A percentile compares a stretch with the other conserved stretches of the same genome.
Conservation (phyloP, 2,797 vertebrate species). For the Ctenopoma kingsleyae region DNA sequence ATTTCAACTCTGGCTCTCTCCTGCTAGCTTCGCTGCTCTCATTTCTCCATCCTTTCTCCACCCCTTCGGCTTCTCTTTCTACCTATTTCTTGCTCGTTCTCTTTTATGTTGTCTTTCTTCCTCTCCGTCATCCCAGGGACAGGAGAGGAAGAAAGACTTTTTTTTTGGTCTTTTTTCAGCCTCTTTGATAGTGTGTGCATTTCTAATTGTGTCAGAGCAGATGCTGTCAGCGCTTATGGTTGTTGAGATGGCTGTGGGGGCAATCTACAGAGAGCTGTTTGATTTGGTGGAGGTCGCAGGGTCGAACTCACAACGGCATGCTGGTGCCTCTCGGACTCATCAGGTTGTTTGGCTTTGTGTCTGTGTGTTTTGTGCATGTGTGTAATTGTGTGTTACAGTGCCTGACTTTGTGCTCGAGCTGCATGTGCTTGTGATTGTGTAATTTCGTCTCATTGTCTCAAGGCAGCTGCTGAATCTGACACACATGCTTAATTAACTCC, state of each 20-base stretch:
- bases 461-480: conserved; percentile 63
- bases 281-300: conserved; percentile 59
- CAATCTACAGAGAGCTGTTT: conserved; percentile 42
- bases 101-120: conserved; percentile 47
- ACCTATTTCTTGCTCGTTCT: conserved; percentile 44
- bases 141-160: conserved; percentile 2
- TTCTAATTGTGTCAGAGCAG: conserved; percentile 60
- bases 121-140: neutral
- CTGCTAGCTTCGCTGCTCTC: conserved; percentile 36
- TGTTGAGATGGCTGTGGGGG: conserved; percentile 42
- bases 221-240: conserved; percentile 47
- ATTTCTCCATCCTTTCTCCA: conserved; percentile 39
- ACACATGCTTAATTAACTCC: conserved; percentile 64
- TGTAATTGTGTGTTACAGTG: neutral
- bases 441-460: conserved; percentile 35
- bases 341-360: conserved; percentile 36
- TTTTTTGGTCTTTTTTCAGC: conserved; percentile 8
- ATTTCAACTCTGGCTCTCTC: conserved; percentile 54
- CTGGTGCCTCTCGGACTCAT: conserved; percentile 26
- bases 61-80: conserved; percentile 20
- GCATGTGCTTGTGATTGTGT: conserved; percentile 27
- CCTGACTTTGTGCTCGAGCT: neutral
- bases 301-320: conserved; percentile 51
- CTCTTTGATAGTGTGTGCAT: conserved; percentile 51
- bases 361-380: conserved; percentile 15